phyloP scores from a whole-genome alignment of 2,888 invertebrate species.

The Meteorus colon region DNA sequence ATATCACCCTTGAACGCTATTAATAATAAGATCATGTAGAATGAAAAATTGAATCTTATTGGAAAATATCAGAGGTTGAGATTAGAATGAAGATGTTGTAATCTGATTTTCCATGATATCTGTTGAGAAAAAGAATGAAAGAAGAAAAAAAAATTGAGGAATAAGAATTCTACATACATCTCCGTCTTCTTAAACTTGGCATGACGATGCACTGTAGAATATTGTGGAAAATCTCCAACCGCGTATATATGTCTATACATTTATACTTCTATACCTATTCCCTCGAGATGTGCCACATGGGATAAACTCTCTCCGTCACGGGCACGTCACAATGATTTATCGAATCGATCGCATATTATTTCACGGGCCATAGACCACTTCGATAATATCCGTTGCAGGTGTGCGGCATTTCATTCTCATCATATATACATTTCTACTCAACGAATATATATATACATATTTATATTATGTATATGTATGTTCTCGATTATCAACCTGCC shows the following conservation, averaged over 20 bases:
- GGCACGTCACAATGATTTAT: constrained; percentile 40
- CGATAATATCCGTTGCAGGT: constrained; percentile 38
- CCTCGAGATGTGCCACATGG: constrained; percentile 21
- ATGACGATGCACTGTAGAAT: neutral
- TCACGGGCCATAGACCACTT: constrained; percentile 36
- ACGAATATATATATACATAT: neutral
- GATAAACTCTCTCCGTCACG: constrained; percentile 25
- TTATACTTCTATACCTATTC: constrained; percentile 23
- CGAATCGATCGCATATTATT: constrained; percentile 36
- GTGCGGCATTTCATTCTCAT: constrained; percentile 26
- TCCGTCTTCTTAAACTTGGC: neutral
- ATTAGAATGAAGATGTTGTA: too few species aligned
- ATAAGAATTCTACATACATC: too few species aligned
- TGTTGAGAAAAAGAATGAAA: too few species aligned
- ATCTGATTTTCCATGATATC: too few species aligned
- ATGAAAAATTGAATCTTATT: too few species aligned
- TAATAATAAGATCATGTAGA: too few species aligned
- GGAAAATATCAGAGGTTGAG: too few species aligned
- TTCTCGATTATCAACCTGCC: constrained; percentile 17
- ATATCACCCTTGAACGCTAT: too few species aligned
- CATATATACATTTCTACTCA: constrained; percentile 1
- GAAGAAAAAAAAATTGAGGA: too few species aligned
- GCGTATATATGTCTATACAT: neutral
- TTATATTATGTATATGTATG: neutral
- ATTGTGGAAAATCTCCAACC: constrained; percentile 22